phyloP scores from a whole-genome alignment of 2,797 vertebrate species.

The Miichthys miiuy region DNA sequence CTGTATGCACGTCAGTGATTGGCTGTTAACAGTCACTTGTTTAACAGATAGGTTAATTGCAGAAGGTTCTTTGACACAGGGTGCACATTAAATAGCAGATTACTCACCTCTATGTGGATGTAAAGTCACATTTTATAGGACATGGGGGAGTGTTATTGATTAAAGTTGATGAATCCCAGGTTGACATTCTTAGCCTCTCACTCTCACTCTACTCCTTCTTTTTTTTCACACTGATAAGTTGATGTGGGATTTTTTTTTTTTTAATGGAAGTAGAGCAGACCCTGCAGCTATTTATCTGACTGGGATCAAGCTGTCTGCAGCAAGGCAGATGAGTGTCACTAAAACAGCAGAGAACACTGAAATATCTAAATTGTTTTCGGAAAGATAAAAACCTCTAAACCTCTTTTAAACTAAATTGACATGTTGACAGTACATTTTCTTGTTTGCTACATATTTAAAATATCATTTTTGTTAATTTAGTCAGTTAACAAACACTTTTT shows the following conservation, averaged over 20 bases:
- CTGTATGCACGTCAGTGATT: constrained; percentile 3
- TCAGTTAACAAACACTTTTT: too few relatives aligned
- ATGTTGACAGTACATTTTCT: background rate
- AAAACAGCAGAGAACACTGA: background rate
- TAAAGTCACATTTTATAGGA: background rate
- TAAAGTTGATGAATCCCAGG: background rate
- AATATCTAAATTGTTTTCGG: background rate
- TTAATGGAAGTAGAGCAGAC: constrained; percentile 9
- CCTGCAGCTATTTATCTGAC: constrained; percentile 3
- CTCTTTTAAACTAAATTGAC: too few relatives aligned
- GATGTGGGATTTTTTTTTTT: constrained; percentile 7
- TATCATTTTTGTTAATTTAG: background rate
- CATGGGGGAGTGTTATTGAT: background rate
- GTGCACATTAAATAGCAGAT: background rate
- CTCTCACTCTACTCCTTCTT: background rate
- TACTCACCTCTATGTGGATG: background rate
- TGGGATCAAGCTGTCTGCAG: background rate
- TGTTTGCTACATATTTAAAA: background rate
- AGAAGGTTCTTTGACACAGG: background rate
- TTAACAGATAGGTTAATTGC: background rate
- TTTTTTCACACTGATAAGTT: background rate
- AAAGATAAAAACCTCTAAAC: background rate
- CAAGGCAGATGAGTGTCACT: background rate
- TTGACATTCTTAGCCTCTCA: background rate
- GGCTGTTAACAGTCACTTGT: background rate